phyloP scores from a whole-genome alignment of 2,888 invertebrate species.

The Hoplodrina ambigua region DNA sequence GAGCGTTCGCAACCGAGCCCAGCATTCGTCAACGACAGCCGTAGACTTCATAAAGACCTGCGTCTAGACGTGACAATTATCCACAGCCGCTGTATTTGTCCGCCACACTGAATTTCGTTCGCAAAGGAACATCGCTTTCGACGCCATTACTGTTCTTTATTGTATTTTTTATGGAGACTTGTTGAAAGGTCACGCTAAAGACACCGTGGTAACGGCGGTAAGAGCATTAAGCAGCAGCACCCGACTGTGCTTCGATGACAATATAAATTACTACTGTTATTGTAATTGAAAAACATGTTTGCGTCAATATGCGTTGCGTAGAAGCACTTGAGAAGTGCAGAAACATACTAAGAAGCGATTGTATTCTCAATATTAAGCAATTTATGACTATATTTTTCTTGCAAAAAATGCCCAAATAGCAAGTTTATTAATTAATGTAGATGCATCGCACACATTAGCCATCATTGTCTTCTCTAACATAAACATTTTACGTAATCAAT shows the following conservation, averaged over 20 bases:
- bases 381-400: too few relatives aligned
- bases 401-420: too few relatives aligned
- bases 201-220: conserved; percentile 13
- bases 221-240: conserved; percentile 15
- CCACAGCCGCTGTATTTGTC: conserved; percentile 24
- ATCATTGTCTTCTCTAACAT: too few relatives aligned
- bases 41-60: conserved; percentile 25
- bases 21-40: conserved; percentile 9
- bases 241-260: conserved; percentile 13
- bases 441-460: too few relatives aligned
- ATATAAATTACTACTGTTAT: conserved; percentile 6
- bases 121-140: conserved; percentile 25
- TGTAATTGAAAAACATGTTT: conserved; percentile 1
- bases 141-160: conserved; percentile 19
- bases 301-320: background rate
- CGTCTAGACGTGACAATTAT: conserved; percentile 56
- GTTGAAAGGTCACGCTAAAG: conserved; percentile 6
- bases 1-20: conserved; percentile 5
- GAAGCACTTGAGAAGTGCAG: too few relatives aligned
- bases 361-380: too few relatives aligned
- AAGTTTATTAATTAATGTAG: too few relatives aligned
- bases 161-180: conserved; percentile 26
- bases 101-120: conserved; percentile 16
- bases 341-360: too few relatives aligned
- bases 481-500: too few relatives aligned